These are phyloP conservation scores for Pongo pygmaeus DNA, from an alignment of 2,113 vertebrate species.

Conservation along the genomic window DNA sequence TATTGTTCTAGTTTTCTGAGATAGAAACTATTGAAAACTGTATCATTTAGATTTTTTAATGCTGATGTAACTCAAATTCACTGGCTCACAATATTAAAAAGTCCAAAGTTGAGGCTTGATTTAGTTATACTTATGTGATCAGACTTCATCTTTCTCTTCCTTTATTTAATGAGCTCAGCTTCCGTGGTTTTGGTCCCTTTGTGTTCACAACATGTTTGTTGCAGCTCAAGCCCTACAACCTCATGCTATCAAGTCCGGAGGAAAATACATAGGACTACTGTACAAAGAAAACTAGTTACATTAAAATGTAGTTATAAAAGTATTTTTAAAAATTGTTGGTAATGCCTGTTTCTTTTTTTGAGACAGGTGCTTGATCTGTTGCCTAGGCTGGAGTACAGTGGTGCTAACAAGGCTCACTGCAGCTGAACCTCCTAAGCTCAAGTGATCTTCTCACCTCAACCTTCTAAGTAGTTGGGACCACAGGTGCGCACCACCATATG, in stretches of 20 bases:
- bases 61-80: background rate
- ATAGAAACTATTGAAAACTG: slow-evolving; percentile 6
- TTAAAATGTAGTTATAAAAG: background rate
- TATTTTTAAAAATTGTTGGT: background rate
- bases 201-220: background rate
- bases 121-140: background rate
- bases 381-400: too few relatives aligned
- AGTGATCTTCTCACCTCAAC: too few relatives aligned
- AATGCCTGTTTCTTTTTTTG: background rate
- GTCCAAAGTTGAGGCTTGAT: background rate
- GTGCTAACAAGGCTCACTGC: too few relatives aligned
- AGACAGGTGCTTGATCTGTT: too few relatives aligned
- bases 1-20: slow-evolving; percentile 19
- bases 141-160: background rate
- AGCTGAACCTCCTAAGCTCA: too few relatives aligned
- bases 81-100: background rate
- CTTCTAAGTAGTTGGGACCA: too few relatives aligned
- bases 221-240: background rate
- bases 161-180: slow-evolving; percentile 6
- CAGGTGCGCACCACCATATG: too few relatives aligned
- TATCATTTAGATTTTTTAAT: slow-evolving; percentile 25
- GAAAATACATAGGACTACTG: background rate
- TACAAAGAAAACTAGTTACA: background rate
- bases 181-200: background rate
- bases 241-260: background rate